Base-by-base conservation (phyloP, 2,888 invertebrate genomes). In the Tetropium fuscum region DNA sequence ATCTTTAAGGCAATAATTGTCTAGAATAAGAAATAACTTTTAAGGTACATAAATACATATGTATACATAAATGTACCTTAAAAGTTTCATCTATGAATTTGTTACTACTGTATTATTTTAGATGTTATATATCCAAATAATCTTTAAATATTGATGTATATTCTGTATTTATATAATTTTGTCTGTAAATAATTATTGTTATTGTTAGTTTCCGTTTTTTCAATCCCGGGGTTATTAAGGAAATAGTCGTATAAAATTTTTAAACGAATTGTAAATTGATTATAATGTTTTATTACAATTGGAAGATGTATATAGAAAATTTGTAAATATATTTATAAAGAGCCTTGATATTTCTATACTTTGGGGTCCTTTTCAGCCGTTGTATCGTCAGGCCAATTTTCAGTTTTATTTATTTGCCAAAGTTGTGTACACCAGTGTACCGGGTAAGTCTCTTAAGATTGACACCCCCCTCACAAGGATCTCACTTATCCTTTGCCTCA, bases 271-370 rank as follows among this genome's bases (percentile, higher is more conserved):
- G 78, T 79, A 79, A 72, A 77, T 75, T 76, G 54, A 75, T 71
- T 74, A 75, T 76, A 77, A 74, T 76, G 74, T 77, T 79, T 77
- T 78, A 78, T 77, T 78, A 79, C 77, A 73, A 72, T 71, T 74
- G 72, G 71, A 71, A 64, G 69, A 71, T 45, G 43, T 44, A 44
- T 44, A 70, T 78, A 77, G 78, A 79, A 74, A 74, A 77, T 78
- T 80, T 80, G 80, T 80, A 80, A 80, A 80, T 80, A 80, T 79
- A 80, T 80, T 80, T 79, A 80, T 80, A 65, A 63, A 64, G 61
- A 61, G 60, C 55, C 56, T 56, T 48, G 30, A 40, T 30, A 32
- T 30, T 16, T 40, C 3, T 6, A 18, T 51, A n/a, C n/a, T 25
- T 51, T 22, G 16, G 16, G 44, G 11, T 40, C 5, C 20, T 19